Base-by-base conservation (phyloP, 2,888 invertebrate genomes). In the Drosophila meridionalis region DNA sequence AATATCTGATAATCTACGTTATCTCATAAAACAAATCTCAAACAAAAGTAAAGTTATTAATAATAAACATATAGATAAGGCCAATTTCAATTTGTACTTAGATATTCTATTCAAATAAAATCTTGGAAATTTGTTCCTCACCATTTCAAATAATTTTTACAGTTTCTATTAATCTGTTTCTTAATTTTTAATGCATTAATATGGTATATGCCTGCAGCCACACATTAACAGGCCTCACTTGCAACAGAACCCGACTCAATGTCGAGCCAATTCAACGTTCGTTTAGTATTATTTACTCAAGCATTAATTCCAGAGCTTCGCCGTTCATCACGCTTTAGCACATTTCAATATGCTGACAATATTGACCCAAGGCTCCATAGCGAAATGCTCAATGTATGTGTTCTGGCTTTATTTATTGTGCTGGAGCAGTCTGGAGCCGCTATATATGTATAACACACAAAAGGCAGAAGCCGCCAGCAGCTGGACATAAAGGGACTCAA, bases 311-410 rank as follows among this genome's bases (percentile, higher is more conserved):
- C 34, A 55, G 58, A 8, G 56, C 20, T 52, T 2, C 20, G 9
- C 26, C 47, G 9, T 45, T 34, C 14, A 40, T 20, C 36, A 30
- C 20, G 47, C 57, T 62, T 68, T 56, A 43, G 40, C 38, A 45
- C 38, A 56, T 60, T 66, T 63, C 62, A 66, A 76, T 55, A 30
- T 47, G 52, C 68, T 52, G 28, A 50, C 62, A 66, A 73, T 76
- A 66, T 77, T 77, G 77, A 69, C 61, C 57, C 66, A 69, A 73
- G 73, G 40, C 68, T 62, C 42, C 43, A 42, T 32, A 14, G 32
- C 42, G 11, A 30, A 48, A 45, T 61, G 61, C 26, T 28, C 40
- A 43, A 47, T 53, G 55, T 34, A 26, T 34, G 52, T 36, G 59
- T 56, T 48, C 40, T 60, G 32, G 6, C 38, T 40, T 55, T 38